Percentiles rank a stretch among this genome's conserved stretches.
Conservation (phyloP, 2,797 vertebrate genomes). For the Capromys pilorides region DNA sequence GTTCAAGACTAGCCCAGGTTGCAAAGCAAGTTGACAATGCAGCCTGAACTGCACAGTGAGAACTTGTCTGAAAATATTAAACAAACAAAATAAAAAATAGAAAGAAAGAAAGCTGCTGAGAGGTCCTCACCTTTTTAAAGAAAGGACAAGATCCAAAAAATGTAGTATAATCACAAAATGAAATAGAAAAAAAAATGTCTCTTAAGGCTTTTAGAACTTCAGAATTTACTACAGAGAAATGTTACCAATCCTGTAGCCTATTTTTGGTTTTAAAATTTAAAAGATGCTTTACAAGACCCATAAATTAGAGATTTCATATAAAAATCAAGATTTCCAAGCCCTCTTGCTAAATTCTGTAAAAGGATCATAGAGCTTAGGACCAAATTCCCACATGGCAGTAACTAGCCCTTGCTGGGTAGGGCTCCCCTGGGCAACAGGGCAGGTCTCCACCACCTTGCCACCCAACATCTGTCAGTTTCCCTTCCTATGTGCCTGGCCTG, state of each 20-base stretch:
- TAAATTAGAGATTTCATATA: not conserved
- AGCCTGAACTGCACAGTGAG: too few relatives aligned
- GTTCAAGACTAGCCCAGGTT: too few relatives aligned
- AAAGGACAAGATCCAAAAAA: not conserved
- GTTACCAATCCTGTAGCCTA: not conserved
- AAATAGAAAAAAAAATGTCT: not conserved
- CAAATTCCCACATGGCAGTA: not conserved
- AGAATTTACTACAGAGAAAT: not conserved
- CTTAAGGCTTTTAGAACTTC: not conserved
- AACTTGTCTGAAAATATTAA: too few relatives aligned
- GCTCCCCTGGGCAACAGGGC: not conserved
- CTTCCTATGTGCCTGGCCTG: not conserved
- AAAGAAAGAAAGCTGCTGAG: not conserved
- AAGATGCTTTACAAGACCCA: not conserved
- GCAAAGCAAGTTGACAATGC: too few relatives aligned
- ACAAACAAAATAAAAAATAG: too few relatives aligned
- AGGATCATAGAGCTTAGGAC: not conserved
- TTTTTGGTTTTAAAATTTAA: not conserved
- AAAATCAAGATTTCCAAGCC: not conserved
- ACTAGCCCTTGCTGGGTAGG: not conserved
- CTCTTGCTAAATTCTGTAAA: not conserved
- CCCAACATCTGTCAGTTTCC: not conserved
- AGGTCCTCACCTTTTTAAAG: not conserved
- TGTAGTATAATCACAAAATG: not conserved
- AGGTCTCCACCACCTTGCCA: rapidly evolving